A percentile compares a stretch with the other conserved stretches of the same genome.
These are phyloP conservation scores for Perdita meconis DNA, from an alignment of 2,888 invertebrate species.

Conservation along the genomic window DNA sequence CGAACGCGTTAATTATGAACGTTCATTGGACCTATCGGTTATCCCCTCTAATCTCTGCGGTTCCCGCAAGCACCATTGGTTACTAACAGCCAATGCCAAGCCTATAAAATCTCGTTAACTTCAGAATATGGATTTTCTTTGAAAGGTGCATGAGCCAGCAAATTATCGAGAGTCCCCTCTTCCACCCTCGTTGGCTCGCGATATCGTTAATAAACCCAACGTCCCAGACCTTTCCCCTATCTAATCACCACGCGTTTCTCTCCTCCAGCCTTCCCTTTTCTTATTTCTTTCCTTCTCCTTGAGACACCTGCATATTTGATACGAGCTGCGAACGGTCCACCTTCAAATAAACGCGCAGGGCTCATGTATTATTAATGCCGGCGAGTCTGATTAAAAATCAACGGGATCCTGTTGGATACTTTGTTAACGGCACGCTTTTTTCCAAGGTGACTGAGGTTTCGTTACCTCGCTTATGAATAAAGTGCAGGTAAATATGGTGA, in stretches of 20 bases:
- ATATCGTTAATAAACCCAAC: conserved; percentile 82
- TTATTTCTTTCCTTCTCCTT: conserved; percentile 47
- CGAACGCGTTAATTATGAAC: neutral
- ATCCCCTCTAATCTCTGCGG: conserved; percentile 33
- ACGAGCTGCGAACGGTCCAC: conserved; percentile 79
- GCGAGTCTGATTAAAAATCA: conserved; percentile 77
- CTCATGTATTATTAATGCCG: conserved; percentile 80
- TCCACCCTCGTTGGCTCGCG: conserved; percentile 70
- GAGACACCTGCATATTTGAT: conserved; percentile 83
- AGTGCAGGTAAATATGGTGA: too few relatives aligned
- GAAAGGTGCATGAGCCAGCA: conserved; percentile 78
- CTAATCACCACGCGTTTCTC: conserved; percentile 81
- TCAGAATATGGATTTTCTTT: conserved; percentile 74
- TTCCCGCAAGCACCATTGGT: conserved; percentile 32
- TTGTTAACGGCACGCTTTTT: neutral
- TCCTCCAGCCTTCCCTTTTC: conserved; percentile 54
- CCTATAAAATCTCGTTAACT: conserved; percentile 74
- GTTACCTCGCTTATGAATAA: neutral
- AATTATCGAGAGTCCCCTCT: conserved; percentile 80
- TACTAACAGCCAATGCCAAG: conserved; percentile 64
- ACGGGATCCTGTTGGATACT: conserved; percentile 18
- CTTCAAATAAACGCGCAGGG: conserved; percentile 78
- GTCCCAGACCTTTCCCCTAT: conserved; percentile 78
- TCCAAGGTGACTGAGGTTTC: neutral
- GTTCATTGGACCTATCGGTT: conserved; percentile 1